phyloP scores from a whole-genome alignment of 2,888 invertebrate species.

The Philaethria dido region DNA sequence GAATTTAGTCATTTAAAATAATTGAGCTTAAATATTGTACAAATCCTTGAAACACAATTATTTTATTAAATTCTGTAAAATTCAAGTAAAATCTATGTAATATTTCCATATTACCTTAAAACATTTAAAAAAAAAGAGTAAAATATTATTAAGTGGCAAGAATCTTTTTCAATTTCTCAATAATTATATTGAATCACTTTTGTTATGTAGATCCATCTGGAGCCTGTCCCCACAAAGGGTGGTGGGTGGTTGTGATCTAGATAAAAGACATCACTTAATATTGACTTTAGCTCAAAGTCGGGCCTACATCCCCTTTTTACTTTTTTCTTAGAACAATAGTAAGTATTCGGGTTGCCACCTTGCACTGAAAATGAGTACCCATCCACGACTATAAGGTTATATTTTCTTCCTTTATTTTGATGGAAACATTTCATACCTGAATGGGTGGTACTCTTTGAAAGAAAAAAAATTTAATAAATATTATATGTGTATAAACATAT shows the following conservation, averaged over 20 bases:
- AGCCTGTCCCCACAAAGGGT: slow-evolving; percentile 40
- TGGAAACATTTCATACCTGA: slow-evolving; percentile 46
- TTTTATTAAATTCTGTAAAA: too few relatives aligned
- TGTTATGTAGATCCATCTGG: slow-evolving; percentile 41
- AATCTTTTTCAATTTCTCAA: background rate
- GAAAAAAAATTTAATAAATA: background rate
- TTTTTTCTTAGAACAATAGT: slow-evolving; percentile 56
- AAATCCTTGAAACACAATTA: too few relatives aligned
- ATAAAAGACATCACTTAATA: slow-evolving; percentile 36
- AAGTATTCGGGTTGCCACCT: slow-evolving; percentile 48
- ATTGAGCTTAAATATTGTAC: too few relatives aligned
- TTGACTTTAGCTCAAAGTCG: slow-evolving; percentile 41
- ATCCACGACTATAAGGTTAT: slow-evolving; percentile 49
- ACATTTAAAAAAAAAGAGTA: too few relatives aligned
- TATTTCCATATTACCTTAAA: too few relatives aligned
- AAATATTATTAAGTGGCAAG: background rate
- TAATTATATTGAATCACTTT: slow-evolving; percentile 17
- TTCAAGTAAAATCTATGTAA: too few relatives aligned
- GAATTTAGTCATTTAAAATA: too few relatives aligned
- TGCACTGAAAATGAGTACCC: slow-evolving; percentile 54
- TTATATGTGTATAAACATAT: background rate
- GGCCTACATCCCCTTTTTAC: slow-evolving; percentile 49
- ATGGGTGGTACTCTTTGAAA: slow-evolving; percentile 44
- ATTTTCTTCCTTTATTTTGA: slow-evolving; percentile 50
- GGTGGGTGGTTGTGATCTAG: slow-evolving; percentile 52